A percentile compares a stretch with the other conserved stretches of the same genome.
Conservation (phyloP, 2,888 invertebrate species). For the Tromatobia lineatoria region DNA sequence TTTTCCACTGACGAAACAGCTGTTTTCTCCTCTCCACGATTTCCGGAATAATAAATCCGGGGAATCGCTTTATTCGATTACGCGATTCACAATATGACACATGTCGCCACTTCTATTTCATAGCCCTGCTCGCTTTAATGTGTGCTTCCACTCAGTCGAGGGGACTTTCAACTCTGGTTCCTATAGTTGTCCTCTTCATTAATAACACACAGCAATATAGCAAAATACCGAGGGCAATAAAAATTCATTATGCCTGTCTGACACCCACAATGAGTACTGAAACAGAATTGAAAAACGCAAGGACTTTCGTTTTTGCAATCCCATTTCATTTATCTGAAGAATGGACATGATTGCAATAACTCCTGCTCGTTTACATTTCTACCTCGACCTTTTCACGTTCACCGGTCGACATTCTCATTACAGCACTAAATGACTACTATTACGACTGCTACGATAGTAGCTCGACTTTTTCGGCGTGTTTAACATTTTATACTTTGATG, state of each 20-base stretch:
- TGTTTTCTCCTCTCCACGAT: too few species aligned
- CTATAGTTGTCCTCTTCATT: too few species aligned
- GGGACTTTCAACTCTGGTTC: too few species aligned
- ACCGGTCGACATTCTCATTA: neutral
- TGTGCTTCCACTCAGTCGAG: too few species aligned
- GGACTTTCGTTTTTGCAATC: neutral
- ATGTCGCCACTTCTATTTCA: too few species aligned
- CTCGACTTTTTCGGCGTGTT: neutral
- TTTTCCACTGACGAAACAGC: too few species aligned
- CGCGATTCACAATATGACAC: too few species aligned
- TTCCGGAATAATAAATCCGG: too few species aligned
- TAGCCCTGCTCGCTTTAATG: too few species aligned
- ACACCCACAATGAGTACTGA: neutral
- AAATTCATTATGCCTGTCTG: neutral
- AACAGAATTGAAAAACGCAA: neutral
- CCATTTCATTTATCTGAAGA: neutral
- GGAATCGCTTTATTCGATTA: neutral
- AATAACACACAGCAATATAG: too few species aligned
- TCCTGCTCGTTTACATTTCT: neutral
- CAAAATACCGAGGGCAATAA: neutral
- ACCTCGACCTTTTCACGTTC: neutral
- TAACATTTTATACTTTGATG: constrained; percentile 15
- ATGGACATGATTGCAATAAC: neutral
- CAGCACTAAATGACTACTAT: neutral
- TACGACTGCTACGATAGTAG: neutral